phyloP scores from a whole-genome alignment of 2,797 vertebrate genomes.

The Chelmon rostratus region DNA sequence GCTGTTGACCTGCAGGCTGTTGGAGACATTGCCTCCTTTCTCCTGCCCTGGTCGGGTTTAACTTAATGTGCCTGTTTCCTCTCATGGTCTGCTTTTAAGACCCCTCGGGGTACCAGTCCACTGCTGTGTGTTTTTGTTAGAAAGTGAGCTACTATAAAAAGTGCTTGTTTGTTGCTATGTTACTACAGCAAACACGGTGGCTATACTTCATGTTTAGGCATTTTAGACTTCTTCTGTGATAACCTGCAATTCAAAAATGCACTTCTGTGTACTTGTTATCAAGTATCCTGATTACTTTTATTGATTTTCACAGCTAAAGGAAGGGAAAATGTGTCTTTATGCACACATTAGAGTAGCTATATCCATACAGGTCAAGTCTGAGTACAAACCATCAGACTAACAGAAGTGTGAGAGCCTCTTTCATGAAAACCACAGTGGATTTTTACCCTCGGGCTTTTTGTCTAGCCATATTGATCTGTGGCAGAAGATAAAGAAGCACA shows the following conservation, averaged over 20 bases:
- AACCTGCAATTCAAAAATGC: neutral
- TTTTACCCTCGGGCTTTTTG: conserved; percentile 24
- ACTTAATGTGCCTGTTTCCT: conserved; percentile 65
- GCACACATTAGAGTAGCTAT: neutral
- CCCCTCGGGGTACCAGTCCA: conserved; percentile 42
- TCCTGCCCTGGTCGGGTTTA: conserved; percentile 42
- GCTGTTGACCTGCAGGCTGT: conserved; percentile 47
- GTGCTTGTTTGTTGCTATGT: conserved; percentile 61
- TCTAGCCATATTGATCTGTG: conserved; percentile 48
- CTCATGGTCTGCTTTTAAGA: conserved; percentile 64
- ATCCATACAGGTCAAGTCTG: neutral
- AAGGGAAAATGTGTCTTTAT: conserved; percentile 7
- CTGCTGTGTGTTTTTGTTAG: conserved; percentile 59
- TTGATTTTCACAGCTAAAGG: neutral
- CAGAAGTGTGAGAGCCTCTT: conserved; percentile 9
- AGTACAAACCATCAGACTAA: conserved; percentile 20
- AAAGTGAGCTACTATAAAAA: conserved; percentile 54
- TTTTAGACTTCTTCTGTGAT: conserved; percentile 13
- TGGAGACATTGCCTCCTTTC: conserved; percentile 62
- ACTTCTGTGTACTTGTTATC: neutral
- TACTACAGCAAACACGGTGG: conserved; percentile 46
- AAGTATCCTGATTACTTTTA: neutral
- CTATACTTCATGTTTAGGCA: neutral
- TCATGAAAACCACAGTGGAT: conserved; percentile 22
- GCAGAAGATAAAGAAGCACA: conserved; percentile 9